phyloP scores from a whole-genome alignment of 2,797 vertebrate species.

The Neosilurus mollespiculum region DNA sequence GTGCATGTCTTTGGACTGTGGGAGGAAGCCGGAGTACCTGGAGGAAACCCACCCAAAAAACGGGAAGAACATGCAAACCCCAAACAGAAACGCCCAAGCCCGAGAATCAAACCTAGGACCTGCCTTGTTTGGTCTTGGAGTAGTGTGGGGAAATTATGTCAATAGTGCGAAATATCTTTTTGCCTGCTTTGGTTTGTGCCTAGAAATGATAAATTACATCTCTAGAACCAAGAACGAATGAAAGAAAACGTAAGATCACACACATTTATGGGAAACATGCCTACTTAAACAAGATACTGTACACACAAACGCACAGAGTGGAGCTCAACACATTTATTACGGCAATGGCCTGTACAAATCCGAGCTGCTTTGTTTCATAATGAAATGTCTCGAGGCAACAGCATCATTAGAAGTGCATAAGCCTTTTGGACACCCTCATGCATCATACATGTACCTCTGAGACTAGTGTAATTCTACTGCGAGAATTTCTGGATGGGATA shows the following conservation, averaged over 20 bases:
- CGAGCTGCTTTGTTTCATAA: constrained; percentile 37
- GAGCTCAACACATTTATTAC: constrained; percentile 42
- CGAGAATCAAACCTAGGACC: too few species aligned
- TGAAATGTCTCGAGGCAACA: constrained; percentile 37
- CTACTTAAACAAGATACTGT: neutral
- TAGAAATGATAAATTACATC: constrained; percentile 9
- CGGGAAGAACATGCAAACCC: too few species aligned
- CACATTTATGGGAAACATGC: neutral
- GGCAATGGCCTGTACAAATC: constrained; percentile 40
- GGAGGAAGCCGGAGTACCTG: too few species aligned
- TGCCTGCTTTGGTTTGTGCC: neutral
- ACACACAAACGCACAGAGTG: neutral
- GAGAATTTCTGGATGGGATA: constrained; percentile 10
- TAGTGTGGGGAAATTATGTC: neutral
- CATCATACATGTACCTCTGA: constrained; percentile 25
- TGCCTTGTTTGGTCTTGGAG: neutral
- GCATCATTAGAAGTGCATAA: constrained; percentile 46
- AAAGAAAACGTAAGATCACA: neutral
- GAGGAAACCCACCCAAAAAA: too few species aligned
- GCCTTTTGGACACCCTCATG: constrained; percentile 37
- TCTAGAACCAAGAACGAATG: neutral
- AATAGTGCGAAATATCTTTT: neutral
- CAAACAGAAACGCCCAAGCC: too few species aligned
- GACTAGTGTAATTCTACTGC: constrained; percentile 4
- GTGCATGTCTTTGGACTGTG: too few species aligned